These are phyloP conservation scores for Centrocercus urophasianus DNA, from an alignment of 2,113 vertebrate species.

Conservation along the genomic window DNA sequence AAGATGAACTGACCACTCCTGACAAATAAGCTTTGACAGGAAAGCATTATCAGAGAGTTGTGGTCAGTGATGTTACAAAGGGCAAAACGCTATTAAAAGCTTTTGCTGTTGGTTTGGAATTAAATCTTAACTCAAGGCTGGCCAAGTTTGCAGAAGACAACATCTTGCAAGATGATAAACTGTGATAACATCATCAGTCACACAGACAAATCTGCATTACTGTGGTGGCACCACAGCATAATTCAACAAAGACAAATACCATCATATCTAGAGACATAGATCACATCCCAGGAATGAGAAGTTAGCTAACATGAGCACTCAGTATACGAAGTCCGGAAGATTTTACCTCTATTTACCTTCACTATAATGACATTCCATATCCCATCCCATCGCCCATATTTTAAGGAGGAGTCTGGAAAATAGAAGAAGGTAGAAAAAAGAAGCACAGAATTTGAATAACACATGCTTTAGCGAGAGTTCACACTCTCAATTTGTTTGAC, in stretches of 20 bases:
- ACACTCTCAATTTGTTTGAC: background rate
- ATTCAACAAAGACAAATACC: background rate
- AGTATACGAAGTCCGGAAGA: background rate
- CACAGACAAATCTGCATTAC: background rate
- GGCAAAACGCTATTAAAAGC: background rate
- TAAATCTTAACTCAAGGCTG: background rate
- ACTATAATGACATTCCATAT: background rate
- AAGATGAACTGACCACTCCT: background rate
- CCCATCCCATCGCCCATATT: accelerated
- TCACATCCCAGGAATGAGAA: background rate
- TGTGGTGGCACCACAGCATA: background rate
- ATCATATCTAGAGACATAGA: accelerated
- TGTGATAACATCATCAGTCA: background rate
- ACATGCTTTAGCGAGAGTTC: background rate
- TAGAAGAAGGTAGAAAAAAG: background rate
- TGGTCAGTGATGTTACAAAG: background rate
- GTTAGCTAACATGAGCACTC: background rate
- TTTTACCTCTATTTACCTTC: background rate
- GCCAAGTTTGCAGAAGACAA: background rate
- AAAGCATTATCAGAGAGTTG: background rate
- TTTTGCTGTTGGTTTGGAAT: background rate
- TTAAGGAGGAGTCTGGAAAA: background rate
- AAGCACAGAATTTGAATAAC: background rate
- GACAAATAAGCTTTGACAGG: background rate
- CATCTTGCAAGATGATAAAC: background rate